These are phyloP conservation scores for Montipora cactus DNA, from an alignment of 64 coral and sea anemone species.

Conservation along the genomic window DNA sequence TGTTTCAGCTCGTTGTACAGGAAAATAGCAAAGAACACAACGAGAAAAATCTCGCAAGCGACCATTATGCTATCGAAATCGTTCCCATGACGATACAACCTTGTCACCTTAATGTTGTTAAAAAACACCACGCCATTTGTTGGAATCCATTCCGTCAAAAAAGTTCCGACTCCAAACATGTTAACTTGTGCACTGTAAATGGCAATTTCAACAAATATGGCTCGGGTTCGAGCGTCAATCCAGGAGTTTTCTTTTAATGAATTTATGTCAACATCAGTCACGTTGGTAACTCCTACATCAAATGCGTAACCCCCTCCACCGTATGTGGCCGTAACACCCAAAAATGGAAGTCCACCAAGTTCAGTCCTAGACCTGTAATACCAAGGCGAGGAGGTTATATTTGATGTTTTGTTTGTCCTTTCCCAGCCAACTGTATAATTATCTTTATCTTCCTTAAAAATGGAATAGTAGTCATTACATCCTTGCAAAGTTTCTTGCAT, in stretches of 20 bases:
- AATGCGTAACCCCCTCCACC: slow-evolving; percentile 64
- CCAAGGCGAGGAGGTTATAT: slow-evolving; percentile 37
- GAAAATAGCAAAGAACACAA: slow-evolving; percentile 65
- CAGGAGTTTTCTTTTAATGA: slow-evolving; percentile 69
- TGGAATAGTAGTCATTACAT: slow-evolving; percentile 74
- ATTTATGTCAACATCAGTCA: slow-evolving; percentile 8
- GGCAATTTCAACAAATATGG: slow-evolving; percentile 86
- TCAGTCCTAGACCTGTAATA: slow-evolving; percentile 43
- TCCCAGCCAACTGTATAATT: slow-evolving; percentile 58
- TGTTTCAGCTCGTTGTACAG: slow-evolving; percentile 82
- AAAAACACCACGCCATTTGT: slow-evolving; percentile 87
- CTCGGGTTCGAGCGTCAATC: slow-evolving; percentile 81
- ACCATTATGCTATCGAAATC: slow-evolving; percentile 45
- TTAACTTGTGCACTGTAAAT: slow-evolving; percentile 92
- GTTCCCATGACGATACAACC: slow-evolving; percentile 63
- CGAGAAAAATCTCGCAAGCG: slow-evolving; percentile 79
- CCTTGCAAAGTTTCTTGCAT: background rate
- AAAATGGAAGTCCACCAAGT: slow-evolving; percentile 42
- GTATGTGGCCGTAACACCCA: slow-evolving; percentile 62
- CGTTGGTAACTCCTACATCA: slow-evolving; percentile 30
- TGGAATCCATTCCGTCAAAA: slow-evolving; percentile 89
- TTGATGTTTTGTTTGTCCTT: background rate
- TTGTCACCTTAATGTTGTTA: slow-evolving; percentile 81
- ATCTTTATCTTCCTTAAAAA: slow-evolving; percentile 67
- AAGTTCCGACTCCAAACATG: slow-evolving; percentile 86